Evolutionary conservation across 1,140 invertebrate genomes (phyloP), one percentile per base, ranked within the genome.

Genomic region (Drosophila willistoni): DNA sequence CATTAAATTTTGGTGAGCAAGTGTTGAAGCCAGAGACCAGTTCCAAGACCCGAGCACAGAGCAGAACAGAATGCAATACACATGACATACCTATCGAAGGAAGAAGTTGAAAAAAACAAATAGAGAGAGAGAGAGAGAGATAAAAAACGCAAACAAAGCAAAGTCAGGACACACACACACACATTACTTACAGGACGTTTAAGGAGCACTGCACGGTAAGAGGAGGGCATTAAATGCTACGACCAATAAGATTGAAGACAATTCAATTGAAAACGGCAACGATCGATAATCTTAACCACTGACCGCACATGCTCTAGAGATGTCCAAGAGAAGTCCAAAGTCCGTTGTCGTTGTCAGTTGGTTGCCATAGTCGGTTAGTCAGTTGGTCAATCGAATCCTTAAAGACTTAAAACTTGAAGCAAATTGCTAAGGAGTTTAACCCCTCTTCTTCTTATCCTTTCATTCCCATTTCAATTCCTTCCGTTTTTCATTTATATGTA

Each of bases 201-300:
- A 39, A 12, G 36, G 36, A 12, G 12, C 29, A 42, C 56, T 60
- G 71, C 51, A 19, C 14, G 36, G 34, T 9, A 12, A 13, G 2
- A 14, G 61, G 63, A 39, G 59, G 69, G 55, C 73, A 84, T 82
- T 68, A 79, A 78, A 80, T 22, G 73, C 73, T 71, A 73, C 73
- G 68, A 77, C 71, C 86, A 90, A 86, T 84, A 73, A 71, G 85
- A 91, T 87, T 87, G 81, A 91, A 91, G 86, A 91, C 90, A 91
- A 91, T 91, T 91, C 90, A 91, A 91, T 91, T 91, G 90, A 91
- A 91, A 89, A 90, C 71, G 77, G 60, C 80, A 89, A 72, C 62
- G 83, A 86, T 87, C 83, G 84, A 86, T 86, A 87, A 86, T 86
- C 83, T 87, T 82, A 71, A 79, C 61, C 79, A 79, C 71, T 86